Base-by-base conservation (phyloP, 2,113 vertebrate genomes). In the Myodes glareolus region DNA sequence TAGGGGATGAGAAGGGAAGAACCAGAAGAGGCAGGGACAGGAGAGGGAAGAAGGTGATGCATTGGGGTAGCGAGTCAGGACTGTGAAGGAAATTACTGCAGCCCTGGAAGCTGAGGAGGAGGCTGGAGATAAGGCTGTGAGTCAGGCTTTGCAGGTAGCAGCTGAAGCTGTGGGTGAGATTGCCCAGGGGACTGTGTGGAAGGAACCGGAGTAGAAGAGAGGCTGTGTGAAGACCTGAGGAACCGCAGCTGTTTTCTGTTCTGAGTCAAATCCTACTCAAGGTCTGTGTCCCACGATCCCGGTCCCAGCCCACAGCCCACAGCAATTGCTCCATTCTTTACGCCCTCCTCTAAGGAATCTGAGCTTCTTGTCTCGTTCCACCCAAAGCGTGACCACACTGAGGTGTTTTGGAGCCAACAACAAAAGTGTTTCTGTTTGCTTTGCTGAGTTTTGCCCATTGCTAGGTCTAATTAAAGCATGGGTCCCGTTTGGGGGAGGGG, bases 151-250 rank as follows among this genome's bases (percentile, higher is more conserved):
- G 4, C 61, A 90, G 88, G 94, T 42, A 80, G 70, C 33, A 52
- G 73, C 70, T 36, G 90, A 65, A 45, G 12, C 91, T 65, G 90
- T 84, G 80, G 93, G 93, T n/a, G 90, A 93, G 86, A 81, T 29
- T 0, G 85, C 96, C 95, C 3, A 5, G 47, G 91, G 94, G 27
- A 33, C 27, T 27, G 33, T 81, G 85, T 16, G 25, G 63, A 88
- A 84, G 58, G 94, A 80, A 86, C 36, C 25, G 1, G 72, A n/a
- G 92, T 13, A 3, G 78, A 61, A 3, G 78, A 61, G 94, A 36
- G 12, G 36, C 36, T 17, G 4, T n/a, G 3, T 12, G 52, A n/a
- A 13, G 29, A 63, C 29, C 61, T 27, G 52, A 16, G 70, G 16
- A 88, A 1, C n/a, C 68, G 8, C n/a, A 88, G 96, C 80, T 80